Evolutionary conservation across 2,113 vertebrate genomes (phyloP).

Genomic region (Tympanuchus pallidicinctus): DNA sequence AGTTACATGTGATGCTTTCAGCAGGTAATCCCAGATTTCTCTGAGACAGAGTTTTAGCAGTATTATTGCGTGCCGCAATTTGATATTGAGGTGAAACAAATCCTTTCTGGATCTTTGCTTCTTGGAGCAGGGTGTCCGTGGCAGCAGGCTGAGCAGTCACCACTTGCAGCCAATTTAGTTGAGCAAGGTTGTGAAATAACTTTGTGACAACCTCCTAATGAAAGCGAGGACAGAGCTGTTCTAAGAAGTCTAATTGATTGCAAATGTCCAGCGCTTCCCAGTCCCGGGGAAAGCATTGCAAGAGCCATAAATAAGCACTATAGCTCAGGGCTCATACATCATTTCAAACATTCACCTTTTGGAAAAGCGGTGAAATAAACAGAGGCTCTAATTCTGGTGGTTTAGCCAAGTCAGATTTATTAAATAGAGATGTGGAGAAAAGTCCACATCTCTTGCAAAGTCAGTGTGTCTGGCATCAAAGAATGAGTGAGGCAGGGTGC

Average conservation of each 20-base stretch:
- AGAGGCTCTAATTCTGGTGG: background rate
- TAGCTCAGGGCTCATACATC: background rate
- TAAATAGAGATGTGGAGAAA: background rate
- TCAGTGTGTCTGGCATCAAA: background rate
- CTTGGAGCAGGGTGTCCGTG: background rate
- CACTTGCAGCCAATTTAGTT: background rate
- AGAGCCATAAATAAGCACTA: background rate
- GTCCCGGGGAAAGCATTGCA: background rate
- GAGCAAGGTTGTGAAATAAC: conserved; percentile 14
- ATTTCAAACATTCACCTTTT: background rate
- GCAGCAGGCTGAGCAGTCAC: background rate
- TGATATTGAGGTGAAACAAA: background rate
- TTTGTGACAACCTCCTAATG: conserved; percentile 1
- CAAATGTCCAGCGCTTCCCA: background rate
- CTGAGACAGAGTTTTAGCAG: background rate
- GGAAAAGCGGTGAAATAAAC: background rate
- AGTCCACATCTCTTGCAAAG: background rate
- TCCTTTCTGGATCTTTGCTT: background rate
- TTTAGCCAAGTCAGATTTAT: background rate
- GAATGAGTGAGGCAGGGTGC: background rate
- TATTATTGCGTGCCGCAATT: background rate
- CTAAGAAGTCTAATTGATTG: background rate
- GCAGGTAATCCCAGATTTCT: background rate
- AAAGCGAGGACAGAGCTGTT: background rate
- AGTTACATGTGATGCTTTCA: background rate